These are phyloP conservation scores for Macrosteles quadrilineatus DNA, from an alignment of 1,140 invertebrate species.

Conservation along the genomic window DNA sequence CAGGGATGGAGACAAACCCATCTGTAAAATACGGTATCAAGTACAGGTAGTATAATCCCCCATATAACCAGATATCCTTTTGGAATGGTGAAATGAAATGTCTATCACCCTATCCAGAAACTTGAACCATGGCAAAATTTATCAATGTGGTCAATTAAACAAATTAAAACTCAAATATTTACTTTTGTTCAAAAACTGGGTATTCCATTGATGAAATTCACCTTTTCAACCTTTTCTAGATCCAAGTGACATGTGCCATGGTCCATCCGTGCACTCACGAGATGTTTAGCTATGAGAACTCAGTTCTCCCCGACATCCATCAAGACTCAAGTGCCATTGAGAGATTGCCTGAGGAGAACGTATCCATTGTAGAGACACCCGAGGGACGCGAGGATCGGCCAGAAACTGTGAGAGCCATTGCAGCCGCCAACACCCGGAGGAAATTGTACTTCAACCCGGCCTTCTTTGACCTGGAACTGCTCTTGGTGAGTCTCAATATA, in stretches of 20 bases:
- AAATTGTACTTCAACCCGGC: constrained; percentile 87
- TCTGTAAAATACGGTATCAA: no score
- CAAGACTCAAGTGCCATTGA: constrained; percentile 60
- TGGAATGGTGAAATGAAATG: no score
- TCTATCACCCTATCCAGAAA: no score
- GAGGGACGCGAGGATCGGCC: constrained; percentile 62
- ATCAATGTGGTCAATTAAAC: no score
- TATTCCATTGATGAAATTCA: no score
- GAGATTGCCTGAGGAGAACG: constrained; percentile 76
- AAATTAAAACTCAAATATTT: no score
- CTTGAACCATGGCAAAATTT: no score
- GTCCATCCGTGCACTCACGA: constrained; percentile 59
- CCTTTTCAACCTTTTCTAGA: constrained; percentile 53
- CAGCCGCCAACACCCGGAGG: constrained; percentile 63
- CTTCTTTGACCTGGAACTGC: constrained; percentile 81
- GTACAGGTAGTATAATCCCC: no score
- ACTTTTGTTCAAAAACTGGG: no score
- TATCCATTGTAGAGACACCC: constrained; percentile 78
- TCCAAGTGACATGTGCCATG: constrained; percentile 66
- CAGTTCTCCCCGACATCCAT: background rate
- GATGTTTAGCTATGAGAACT: constrained; percentile 9
- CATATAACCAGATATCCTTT: no score
- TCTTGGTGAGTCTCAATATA: constrained; percentile 69
- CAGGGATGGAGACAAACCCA: no score
- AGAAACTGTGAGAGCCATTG: constrained; percentile 62